Conservation (phyloP, 2,113 vertebrate species). For the Oreochromis spilurus region DNA sequence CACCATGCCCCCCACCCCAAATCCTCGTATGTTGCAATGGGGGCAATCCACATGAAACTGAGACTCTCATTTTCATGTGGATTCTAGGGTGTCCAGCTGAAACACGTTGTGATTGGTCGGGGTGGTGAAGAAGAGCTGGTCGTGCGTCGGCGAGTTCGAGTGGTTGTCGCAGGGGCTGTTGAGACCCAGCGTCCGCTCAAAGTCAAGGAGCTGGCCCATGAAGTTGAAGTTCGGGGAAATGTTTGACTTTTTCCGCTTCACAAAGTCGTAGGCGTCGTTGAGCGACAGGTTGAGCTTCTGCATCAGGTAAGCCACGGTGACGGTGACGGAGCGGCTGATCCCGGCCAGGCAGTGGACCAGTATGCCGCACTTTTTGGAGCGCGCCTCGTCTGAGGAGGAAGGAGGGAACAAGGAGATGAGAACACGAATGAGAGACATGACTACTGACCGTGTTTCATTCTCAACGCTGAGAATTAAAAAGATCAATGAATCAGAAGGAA, state of each 20-base stretch:
- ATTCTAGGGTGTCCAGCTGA: conserved; percentile 93
- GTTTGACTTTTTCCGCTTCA: conserved; percentile 98
- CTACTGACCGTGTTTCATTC: background rate
- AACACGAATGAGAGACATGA: background rate
- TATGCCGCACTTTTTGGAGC: conserved; percentile 96
- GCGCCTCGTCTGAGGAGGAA: conserved; percentile 86
- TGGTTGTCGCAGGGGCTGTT: conserved; percentile 95
- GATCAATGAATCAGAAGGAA: background rate
- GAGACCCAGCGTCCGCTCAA: conserved; percentile 95
- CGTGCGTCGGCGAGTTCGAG: conserved; percentile 70
- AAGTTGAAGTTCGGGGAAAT: conserved; percentile 99
- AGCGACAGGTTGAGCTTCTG: conserved; percentile 99
- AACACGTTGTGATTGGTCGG: conserved; percentile 97
- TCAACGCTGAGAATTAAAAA: background rate
- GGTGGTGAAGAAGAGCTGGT: conserved; percentile 96
- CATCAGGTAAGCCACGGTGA: conserved; percentile 99
- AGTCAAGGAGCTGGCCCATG: conserved; percentile 99
- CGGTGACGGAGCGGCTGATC: conserved; percentile 96
- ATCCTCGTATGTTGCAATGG: background rate
- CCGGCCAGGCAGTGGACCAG: conserved; percentile 97
- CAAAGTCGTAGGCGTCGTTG: conserved; percentile 97
- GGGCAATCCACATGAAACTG: background rate
- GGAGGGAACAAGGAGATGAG: background rate
- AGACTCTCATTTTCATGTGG: conserved; percentile 81
- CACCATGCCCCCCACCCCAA: background rate